Base-by-base conservation (phyloP, 92 coral and sea anemone species). In the Scolanthus callimorphus region DNA sequence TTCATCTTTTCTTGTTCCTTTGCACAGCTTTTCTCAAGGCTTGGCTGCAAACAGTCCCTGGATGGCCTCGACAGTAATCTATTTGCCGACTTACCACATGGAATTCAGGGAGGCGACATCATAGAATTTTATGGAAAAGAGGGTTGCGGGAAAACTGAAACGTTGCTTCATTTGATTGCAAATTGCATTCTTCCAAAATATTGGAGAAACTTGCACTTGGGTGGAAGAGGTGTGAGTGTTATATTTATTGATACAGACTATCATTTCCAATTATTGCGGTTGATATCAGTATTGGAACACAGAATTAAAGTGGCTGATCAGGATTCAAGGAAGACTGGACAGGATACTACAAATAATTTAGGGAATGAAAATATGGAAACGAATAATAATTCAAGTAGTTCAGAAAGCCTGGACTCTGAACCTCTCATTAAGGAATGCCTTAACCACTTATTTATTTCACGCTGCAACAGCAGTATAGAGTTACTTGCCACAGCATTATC, bases 21-120 rank as follows among this genome's bases (percentile, higher is more conserved):
- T n/a, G n/a, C n/a, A n/a, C n/a, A 91, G 98, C 76, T 92, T 22
- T 92, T 92, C 80, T 85, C 84, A 20, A 80, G 96, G 13, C 69
- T 92, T 47, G 98, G 90, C 25, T 64, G 82, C n/a, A 84, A 77
- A 44, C 77, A 80, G 63, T 69, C 92, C 22, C 66, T 92, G 2
- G 77, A 63, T 49, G 96, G 90, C 17, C 81, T 92, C 38, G 95
- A 92, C 51, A 60, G 39, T 12, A 46, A 46, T n/a, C 73, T 92
- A 6, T 88, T 92, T 57, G 54, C 60, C 10, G 90, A 85, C 39
- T 38, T 92, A 31, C 87, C 81, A 25, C 70, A 67, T n/a, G 92
- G 92, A 25, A 46, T 92, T 12, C 81, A 80, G 49, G 85, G 85
- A 9, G 81, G 85, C 38, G 82, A 81, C 61, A 81, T 92, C 15